Conservation (phyloP, 2,113 vertebrate species). For the Sula dactylatra region DNA sequence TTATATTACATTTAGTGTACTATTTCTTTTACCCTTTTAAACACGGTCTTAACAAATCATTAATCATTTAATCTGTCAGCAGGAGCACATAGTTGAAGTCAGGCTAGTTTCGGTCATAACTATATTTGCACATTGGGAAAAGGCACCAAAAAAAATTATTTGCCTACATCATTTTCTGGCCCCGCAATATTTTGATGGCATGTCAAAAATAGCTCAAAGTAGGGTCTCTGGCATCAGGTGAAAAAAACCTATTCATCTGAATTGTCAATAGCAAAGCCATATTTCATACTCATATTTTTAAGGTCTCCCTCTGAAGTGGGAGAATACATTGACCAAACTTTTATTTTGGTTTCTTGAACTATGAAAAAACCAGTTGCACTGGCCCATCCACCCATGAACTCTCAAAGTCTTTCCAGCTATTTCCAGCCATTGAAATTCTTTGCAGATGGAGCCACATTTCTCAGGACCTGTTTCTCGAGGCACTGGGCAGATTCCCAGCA, state of each 20-base stretch:
- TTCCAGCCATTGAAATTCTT: neutral
- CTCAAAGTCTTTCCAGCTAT: neutral
- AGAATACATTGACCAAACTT: neutral
- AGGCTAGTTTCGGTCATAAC: neutral
- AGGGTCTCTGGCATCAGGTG: neutral
- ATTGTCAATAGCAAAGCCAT: neutral
- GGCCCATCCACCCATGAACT: neutral
- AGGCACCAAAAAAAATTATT: neutral
- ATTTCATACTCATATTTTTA: neutral
- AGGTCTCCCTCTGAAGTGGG: conserved; percentile 9
- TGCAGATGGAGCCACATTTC: neutral
- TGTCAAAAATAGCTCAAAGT: conserved; percentile 9
- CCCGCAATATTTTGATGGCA: neutral
- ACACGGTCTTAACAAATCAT: neutral
- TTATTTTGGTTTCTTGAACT: conserved; percentile 15
- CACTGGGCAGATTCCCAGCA: neutral
- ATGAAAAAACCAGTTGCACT: neutral
- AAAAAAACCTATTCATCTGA: neutral
- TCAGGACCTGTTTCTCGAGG: neutral
- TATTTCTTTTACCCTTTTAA: neutral
- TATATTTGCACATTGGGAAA: conserved; percentile 17
- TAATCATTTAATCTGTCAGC: neutral
- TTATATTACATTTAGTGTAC: neutral
- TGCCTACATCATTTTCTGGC: conserved; percentile 14
- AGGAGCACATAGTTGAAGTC: neutral